Evolutionary conservation across 2,113 vertebrate species (phyloP).

Genomic region (Chloebia gouldiae): DNA sequence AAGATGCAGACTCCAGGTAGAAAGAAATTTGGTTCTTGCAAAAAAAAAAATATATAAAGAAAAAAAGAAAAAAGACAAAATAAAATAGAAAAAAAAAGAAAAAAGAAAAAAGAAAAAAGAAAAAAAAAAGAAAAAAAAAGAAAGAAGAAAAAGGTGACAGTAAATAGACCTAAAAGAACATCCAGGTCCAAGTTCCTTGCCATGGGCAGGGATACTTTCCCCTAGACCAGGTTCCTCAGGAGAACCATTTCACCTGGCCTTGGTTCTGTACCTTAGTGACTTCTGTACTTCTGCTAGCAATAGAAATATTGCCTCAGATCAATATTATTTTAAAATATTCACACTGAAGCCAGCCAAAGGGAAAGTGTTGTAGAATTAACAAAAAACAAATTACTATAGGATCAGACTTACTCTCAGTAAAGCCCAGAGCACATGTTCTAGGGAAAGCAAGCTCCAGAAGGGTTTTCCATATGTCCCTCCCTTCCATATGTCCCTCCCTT

Average conservation of each 20-base stretch:
- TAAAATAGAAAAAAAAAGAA: fast-evolving
- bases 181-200: neutral
- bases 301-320: neutral
- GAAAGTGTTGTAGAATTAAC: neutral
- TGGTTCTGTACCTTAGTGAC: neutral
- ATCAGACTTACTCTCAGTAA: neutral
- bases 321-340: neutral
- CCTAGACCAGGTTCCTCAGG: neutral
- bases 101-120: fast-evolving
- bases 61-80: fast-evolving
- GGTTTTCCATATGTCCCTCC: neutral
- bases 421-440: neutral
- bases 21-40: neutral
- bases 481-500: neutral
- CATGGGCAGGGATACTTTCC: neutral
- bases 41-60: fast-evolving
- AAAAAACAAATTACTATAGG: neutral
- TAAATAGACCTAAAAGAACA: neutral
- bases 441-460: neutral
- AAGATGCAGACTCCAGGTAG: neutral
- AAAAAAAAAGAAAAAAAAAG: fast-evolving
- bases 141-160: neutral
- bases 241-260: neutral
- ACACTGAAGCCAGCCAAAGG: neutral
- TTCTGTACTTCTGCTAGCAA: neutral